Percentiles rank a stretch among this genome's conserved stretches.
Evolutionary conservation across 2,113 vertebrate species (phyloP).

Genomic region (Crocuta crocuta): DNA sequence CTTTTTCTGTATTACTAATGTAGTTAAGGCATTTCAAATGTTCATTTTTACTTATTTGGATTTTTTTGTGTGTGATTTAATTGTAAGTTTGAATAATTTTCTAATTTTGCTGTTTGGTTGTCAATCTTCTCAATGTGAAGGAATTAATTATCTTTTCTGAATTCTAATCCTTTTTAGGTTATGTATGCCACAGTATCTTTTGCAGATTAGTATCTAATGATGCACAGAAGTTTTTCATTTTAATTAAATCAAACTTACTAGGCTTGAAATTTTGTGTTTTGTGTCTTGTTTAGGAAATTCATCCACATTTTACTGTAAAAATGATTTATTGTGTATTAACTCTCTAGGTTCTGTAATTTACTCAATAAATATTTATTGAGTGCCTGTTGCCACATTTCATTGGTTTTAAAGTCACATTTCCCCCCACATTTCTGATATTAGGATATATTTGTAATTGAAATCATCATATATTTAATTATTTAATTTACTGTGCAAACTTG

Average conservation of each 20-base stretch:
- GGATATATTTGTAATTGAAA: conserved; percentile 23
- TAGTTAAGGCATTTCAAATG: background rate
- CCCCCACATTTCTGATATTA: conserved; percentile 23
- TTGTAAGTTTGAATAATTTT: background rate
- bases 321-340: background rate
- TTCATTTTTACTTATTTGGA: conserved; percentile 2
- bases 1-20: conserved; percentile 2
- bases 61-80: conserved; percentile 42
- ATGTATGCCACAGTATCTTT: background rate
- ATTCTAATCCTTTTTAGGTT: conserved; percentile 7
- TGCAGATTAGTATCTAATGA: background rate
- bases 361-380: background rate
- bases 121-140: background rate
- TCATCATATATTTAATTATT: background rate
- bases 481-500: background rate
- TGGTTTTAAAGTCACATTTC: conserved; percentile 11
- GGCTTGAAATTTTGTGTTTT: background rate
- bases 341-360: background rate
- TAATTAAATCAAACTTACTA: background rate
- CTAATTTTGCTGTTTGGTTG: background rate
- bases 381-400: background rate
- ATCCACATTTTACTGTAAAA: conserved; percentile 15
- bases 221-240: background rate
- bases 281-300: background rate
- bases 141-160: background rate